Conservation (phyloP, 2,113 vertebrate species). For the Python bivittatus region DNA sequence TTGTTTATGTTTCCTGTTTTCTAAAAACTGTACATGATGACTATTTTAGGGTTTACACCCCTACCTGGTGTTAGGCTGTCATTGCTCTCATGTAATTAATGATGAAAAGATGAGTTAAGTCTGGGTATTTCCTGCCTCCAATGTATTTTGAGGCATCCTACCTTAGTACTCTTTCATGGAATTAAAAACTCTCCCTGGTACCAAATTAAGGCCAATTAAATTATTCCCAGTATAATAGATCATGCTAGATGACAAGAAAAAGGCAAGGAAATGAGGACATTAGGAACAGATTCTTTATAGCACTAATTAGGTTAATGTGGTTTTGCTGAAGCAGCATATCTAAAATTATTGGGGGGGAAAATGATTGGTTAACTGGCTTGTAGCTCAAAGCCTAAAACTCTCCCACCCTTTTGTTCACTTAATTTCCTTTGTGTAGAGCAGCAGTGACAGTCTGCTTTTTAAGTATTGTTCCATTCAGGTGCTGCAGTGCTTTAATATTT, state of each 20-base stretch:
- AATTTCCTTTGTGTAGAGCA: neutral
- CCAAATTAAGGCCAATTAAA: neutral
- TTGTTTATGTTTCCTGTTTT: neutral
- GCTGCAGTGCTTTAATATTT: neutral
- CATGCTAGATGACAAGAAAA: neutral
- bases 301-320: neutral
- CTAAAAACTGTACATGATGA: neutral
- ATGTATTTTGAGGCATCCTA: neutral
- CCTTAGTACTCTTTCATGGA: neutral
- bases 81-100: neutral
- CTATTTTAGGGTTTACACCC: neutral
- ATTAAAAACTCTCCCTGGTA: neutral
- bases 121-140: neutral
- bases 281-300: neutral
- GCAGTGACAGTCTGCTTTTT: neutral
- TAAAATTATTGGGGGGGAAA: neutral
- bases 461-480: neutral
- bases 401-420: neutral
- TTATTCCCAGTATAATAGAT: neutral
- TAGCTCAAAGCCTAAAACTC: neutral
- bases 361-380: neutral
- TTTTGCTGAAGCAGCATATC: neutral
- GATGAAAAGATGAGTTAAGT: neutral
- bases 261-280: neutral
- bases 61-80: neutral